Percentiles rank a stretch among this genome's conserved stretches.
Evolutionary conservation across 2,113 vertebrate genomes (phyloP).

Genomic region (Pavo muticus): DNA sequence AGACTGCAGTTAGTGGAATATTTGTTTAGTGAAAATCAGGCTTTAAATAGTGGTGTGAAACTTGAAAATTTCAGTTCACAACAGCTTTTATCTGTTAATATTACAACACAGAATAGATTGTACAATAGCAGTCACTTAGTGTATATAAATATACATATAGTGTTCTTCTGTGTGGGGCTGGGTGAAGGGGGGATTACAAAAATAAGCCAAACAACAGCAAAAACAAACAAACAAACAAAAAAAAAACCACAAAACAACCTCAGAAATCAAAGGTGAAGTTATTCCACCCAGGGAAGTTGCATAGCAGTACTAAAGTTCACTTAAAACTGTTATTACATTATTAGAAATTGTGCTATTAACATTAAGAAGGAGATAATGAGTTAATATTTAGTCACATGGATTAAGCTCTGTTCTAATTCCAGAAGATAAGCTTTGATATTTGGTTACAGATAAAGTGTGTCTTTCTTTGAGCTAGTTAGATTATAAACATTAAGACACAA

Average conservation of each 20-base stretch:
- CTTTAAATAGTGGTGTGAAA: neutral
- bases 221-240: neutral
- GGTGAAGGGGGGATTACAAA: too few relatives aligned
- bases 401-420: neutral
- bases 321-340: neutral
- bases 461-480: neutral
- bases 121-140: neutral
- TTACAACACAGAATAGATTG: neutral
- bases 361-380: neutral
- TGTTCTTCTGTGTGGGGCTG: too few relatives aligned
- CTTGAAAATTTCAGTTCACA: neutral
- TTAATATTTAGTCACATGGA: accelerated
- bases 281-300: neutral
- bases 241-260: neutral
- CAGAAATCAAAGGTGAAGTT: neutral
- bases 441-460: neutral
- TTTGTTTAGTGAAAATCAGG: neutral
- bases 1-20: neutral
- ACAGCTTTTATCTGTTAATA: neutral
- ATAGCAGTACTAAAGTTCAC: neutral
- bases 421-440: neutral
- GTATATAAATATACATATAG: too few relatives aligned
- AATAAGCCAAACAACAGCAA: too few relatives aligned
- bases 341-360: neutral
- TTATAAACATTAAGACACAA: neutral